phyloP scores from a whole-genome alignment of 2,888 invertebrate genomes.

The Endomychus coccineus region DNA sequence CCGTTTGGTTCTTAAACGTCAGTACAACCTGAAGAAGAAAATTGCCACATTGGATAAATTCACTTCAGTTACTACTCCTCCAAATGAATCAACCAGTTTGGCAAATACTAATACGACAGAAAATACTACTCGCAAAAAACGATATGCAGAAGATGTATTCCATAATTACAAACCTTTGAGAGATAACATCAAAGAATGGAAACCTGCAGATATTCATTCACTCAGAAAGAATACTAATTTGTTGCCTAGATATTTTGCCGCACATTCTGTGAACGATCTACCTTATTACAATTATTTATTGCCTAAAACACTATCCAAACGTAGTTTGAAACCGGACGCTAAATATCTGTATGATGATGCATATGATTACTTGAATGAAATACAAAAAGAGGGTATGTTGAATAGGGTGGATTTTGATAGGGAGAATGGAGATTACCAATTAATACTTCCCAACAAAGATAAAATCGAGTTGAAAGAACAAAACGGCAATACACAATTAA shows the following conservation, averaged over 20 bases:
- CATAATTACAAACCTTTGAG: too few species aligned
- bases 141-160: too few species aligned
- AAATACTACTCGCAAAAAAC: too few species aligned
- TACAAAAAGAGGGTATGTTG: conserved; percentile 7
- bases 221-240: background rate
- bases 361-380: conserved; percentile 9
- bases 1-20: too few species aligned
- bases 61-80: too few species aligned
- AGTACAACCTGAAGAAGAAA: too few species aligned
- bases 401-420: background rate
- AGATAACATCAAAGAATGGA: too few species aligned
- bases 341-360: conserved; percentile 4
- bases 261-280: conserved; percentile 7
- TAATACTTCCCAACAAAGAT: conserved; percentile 8
- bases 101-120: too few species aligned
- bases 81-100: too few species aligned
- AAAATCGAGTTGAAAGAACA: conserved; percentile 4
- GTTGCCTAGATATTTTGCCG: background rate
- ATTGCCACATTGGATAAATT: too few species aligned
- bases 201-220: conserved; percentile 7
- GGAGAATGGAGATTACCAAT: conserved; percentile 5
- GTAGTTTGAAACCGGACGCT: conserved; percentile 5
- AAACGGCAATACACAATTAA: too few species aligned
- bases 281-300: conserved; percentile 11
- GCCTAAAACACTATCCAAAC: conserved; percentile 1